Evolutionary conservation across 2,113 vertebrate genomes (phyloP).

Genomic region (Oreochromis niloticus): DNA sequence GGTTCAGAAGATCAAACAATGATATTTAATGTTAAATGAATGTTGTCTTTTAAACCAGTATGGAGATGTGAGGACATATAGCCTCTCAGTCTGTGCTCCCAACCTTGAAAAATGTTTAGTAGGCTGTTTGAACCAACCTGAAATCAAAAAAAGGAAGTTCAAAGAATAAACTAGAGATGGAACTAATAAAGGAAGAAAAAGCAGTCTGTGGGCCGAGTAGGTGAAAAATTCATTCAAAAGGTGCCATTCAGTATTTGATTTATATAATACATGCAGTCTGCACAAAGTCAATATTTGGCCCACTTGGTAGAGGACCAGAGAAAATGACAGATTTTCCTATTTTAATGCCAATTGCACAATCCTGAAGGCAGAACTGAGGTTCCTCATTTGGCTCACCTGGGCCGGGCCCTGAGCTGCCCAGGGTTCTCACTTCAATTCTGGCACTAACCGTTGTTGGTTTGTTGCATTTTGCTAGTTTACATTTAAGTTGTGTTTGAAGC

Average conservation of each 20-base stretch:
- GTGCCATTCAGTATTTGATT: neutral
- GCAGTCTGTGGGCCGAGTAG: accelerated
- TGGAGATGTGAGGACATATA: neutral
- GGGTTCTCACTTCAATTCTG: neutral
- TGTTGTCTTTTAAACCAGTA: neutral
- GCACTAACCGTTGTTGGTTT: neutral
- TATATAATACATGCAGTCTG: neutral
- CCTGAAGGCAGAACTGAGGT: neutral
- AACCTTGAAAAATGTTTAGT: neutral
- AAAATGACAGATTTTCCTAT: neutral
- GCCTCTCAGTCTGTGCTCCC: neutral
- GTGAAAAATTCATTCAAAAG: neutral
- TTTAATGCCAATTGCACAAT: neutral
- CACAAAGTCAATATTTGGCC: neutral
- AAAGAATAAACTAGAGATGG: neutral
- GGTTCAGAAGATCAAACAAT: neutral
- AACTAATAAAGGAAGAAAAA: neutral
- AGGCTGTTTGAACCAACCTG: neutral
- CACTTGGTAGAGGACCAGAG: neutral
- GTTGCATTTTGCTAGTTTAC: neutral
- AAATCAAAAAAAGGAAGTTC: neutral
- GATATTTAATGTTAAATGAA: neutral
- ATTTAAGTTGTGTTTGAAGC: neutral
- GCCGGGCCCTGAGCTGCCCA: neutral
- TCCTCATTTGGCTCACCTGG: neutral